A percentile compares a stretch with the other conserved stretches of the same genome.
Evolutionary conservation across 2,797 vertebrate species (phyloP).

Genomic region (Crypturellus tataupa): DNA sequence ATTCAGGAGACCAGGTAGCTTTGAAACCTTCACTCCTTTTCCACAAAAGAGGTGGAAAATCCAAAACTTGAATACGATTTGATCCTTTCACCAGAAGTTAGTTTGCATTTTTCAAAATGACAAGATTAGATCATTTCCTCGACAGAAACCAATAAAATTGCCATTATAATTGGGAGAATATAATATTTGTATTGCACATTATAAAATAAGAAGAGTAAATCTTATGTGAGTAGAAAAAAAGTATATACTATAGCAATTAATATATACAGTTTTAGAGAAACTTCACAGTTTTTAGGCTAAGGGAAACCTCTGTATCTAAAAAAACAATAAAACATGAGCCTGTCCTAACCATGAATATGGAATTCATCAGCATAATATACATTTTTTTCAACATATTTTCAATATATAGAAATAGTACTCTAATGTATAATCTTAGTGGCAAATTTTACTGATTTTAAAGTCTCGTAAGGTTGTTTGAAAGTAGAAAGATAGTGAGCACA

Average conservation of each 20-base stretch:
- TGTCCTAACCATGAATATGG: background rate
- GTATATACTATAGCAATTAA: background rate
- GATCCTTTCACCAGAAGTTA: background rate
- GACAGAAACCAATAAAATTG: background rate
- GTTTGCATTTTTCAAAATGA: background rate
- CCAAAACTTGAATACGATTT: background rate
- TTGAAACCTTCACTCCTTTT: background rate
- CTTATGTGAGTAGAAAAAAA: background rate
- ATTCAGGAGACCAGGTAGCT: background rate
- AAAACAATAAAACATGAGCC: accelerated
- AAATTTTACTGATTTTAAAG: background rate
- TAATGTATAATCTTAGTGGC: background rate
- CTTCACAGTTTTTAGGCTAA: background rate
- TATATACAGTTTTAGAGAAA: background rate
- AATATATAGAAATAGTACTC: background rate
- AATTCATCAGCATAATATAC: background rate
- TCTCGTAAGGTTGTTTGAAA: background rate
- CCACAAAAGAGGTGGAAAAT: background rate
- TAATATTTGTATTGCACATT: background rate
- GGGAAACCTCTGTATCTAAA: background rate
- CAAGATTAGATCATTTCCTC: background rate
- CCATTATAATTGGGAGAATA: background rate
- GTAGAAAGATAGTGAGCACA: background rate
- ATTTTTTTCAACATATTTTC: background rate
- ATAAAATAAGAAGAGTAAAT: background rate